phyloP scores from a whole-genome alignment of 2,113 vertebrate species.

The Solea solea region DNA sequence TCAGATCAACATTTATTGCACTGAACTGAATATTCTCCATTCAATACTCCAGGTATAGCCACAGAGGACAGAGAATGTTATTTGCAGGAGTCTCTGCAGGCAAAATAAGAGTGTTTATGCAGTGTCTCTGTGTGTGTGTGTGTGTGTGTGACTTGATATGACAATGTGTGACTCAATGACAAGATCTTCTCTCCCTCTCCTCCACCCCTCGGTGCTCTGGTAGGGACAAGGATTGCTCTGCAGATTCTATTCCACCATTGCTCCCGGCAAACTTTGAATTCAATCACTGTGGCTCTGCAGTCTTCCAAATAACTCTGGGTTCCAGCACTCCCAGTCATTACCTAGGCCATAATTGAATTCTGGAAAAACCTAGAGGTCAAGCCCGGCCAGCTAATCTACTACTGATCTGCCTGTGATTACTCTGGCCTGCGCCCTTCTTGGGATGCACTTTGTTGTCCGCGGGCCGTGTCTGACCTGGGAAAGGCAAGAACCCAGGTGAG shows the following conservation, averaged over 20 bases:
- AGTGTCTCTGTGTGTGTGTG: constrained; percentile 33
- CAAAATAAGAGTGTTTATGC: constrained; percentile 52
- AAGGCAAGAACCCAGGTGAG: constrained; percentile 56
- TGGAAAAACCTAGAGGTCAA: constrained; percentile 73
- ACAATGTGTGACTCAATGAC: constrained; percentile 39
- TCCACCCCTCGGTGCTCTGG: constrained; percentile 38
- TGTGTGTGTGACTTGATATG: constrained; percentile 12
- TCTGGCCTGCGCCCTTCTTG: constrained; percentile 59
- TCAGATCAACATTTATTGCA: constrained; percentile 73
- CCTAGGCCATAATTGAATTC: constrained; percentile 76
- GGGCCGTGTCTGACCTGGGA: constrained; percentile 63
- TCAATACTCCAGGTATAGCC: constrained; percentile 44
- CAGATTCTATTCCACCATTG: constrained; percentile 60
- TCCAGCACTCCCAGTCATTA: constrained; percentile 78
- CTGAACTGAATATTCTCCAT: constrained; percentile 65
- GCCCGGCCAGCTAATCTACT: constrained; percentile 72
- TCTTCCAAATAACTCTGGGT: constrained; percentile 77
- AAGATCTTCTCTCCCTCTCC: constrained; percentile 49
- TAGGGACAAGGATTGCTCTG: constrained; percentile 44
- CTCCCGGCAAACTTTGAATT: constrained; percentile 73
- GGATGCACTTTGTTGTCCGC: constrained; percentile 60
- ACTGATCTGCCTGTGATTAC: constrained; percentile 79
- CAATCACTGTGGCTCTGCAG: constrained; percentile 71
- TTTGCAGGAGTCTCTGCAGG: constrained; percentile 60
- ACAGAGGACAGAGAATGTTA: constrained; percentile 58